A percentile compares a stretch with the other conserved stretches of the same genome.
phyloP scores from a whole-genome alignment of 2,888 invertebrate genomes.

The Caenorhabditis panamensis region DNA sequence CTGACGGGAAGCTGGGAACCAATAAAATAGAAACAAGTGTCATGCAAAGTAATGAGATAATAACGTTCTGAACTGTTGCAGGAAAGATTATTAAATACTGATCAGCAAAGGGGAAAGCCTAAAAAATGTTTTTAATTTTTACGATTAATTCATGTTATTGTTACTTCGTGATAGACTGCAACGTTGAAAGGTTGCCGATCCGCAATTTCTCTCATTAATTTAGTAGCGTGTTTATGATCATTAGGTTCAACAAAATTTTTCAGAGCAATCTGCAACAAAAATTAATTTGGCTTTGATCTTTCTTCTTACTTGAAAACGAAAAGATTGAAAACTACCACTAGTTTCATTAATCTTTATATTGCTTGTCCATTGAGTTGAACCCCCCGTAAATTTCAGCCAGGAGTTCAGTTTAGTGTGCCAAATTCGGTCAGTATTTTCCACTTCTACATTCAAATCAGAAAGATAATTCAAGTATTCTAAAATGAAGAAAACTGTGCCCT shows the following conservation, averaged over 20 bases:
- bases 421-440: slow-evolving; percentile 77
- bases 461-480: slow-evolving; percentile 79
- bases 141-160: too few relatives aligned
- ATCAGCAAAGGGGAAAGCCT: slow-evolving; percentile 81
- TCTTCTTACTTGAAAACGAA: slow-evolving; percentile 77
- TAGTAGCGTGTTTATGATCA: slow-evolving; percentile 79
- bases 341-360: slow-evolving; percentile 76
- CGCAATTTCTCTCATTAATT: slow-evolving; percentile 75
- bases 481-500: slow-evolving; percentile 80
- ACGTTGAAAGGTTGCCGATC: slow-evolving; percentile 75
- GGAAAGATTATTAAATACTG: slow-evolving; percentile 81
- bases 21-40: slow-evolving; percentile 94
- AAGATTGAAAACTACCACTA: slow-evolving; percentile 67
- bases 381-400: slow-evolving; percentile 80
- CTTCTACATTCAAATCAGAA: slow-evolving; percentile 78
- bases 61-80: slow-evolving; percentile 85
- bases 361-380: slow-evolving; percentile 76
- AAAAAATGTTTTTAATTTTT: slow-evolving; percentile 4
- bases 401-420: slow-evolving; percentile 78
- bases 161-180: slow-evolving; percentile 65
- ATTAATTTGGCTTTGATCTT: too few relatives aligned
- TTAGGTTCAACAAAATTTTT: slow-evolving; percentile 80
- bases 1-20: slow-evolving; percentile 85
- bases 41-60: slow-evolving; percentile 89
- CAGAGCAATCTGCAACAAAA: slow-evolving; percentile 76